Evolutionary conservation across 2,888 invertebrate species (phyloP).

Genomic region (Falcaria lacertinaria): DNA sequence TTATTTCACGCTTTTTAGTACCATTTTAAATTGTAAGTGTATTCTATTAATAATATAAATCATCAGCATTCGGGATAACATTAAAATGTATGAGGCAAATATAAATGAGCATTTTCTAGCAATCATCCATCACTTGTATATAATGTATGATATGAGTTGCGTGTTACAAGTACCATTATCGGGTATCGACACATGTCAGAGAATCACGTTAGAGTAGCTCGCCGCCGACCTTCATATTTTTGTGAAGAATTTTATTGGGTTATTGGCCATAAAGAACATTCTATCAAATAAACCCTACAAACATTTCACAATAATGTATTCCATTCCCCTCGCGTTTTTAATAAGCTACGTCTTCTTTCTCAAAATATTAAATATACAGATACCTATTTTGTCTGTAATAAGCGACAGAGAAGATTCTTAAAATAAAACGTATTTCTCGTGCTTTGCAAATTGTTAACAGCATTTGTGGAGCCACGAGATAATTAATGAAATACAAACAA

Average conservation of each 20-base stretch:
- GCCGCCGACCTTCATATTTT: neutral
- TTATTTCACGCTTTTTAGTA: too few species aligned
- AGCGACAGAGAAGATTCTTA: neutral
- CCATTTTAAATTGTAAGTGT: too few species aligned
- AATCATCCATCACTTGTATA: slow-evolving; percentile 2
- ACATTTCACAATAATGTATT: slow-evolving; percentile 1
- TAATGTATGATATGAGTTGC: slow-evolving; percentile 13
- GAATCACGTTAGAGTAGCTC: slow-evolving; percentile 1
- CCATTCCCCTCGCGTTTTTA: neutral
- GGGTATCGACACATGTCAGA: slow-evolving; percentile 11
- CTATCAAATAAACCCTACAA: neutral
- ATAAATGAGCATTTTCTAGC: slow-evolving; percentile 11
- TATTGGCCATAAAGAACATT: neutral
- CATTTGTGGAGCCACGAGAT: too few species aligned
- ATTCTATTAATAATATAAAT: too few species aligned
- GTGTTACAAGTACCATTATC: slow-evolving; percentile 13
- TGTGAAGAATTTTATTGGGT: neutral
- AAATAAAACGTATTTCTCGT: neutral
- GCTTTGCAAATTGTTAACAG: too few species aligned
- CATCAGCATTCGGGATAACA: slow-evolving; percentile 10
- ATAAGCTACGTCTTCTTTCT: neutral
- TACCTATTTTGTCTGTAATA: neutral
- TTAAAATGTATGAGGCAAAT: slow-evolving; percentile 12
- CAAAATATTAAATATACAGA: neutral
- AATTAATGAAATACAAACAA: too few species aligned